Base-by-base conservation (phyloP, 2,797 vertebrate species). In the Buceros bicornis region DNA sequence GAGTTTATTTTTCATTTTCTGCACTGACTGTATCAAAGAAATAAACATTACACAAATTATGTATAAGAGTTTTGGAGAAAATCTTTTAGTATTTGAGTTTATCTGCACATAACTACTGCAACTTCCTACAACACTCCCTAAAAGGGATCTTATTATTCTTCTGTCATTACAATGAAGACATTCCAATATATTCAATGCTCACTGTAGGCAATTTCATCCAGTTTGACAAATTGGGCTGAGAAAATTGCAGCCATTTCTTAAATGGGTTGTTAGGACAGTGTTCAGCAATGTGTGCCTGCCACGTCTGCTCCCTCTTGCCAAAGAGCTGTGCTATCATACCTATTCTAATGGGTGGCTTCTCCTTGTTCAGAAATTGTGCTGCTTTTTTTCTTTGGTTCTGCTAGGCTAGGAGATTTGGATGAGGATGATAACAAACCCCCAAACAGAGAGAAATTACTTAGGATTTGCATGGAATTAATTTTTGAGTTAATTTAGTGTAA, bases 381-480 rank as follows among this genome's bases (percentile, higher is more conserved):
- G 20, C 2, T 50, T 84, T 79, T 82, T 65, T n/a, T 16, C 6
- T 11, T 57, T 74, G n/a, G 29, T 81, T 74, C 48, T 90, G 3
- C 21, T 64, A 67, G 33, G 8, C 42, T 60, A 57, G 61, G 25
- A 57, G 57, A 78, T 85, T 77, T 91, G 74, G 47, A 85, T 82
- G 73, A 60, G 8, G 76, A 56, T 33, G 56, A 87, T 43, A 88
- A 82, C 21, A 81, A 47, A n/a, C 13, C 5, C n/a, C 25, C 26
- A 87, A 54, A 48, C 18, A 72, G 85, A 72, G 24, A 83, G 6
- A 96, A 93, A 82, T 82, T 77, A 60, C 29, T 91, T 71, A 57
- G 20, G 13, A 42, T 93, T 94, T 91, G 9, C 42, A 78, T 76
- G 35, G 56, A 90, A 88, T 84, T 95, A 82, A 78, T 91, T 83